phyloP scores from a whole-genome alignment of 2,888 invertebrate species.

The Dicyrtoma fusca region DNA sequence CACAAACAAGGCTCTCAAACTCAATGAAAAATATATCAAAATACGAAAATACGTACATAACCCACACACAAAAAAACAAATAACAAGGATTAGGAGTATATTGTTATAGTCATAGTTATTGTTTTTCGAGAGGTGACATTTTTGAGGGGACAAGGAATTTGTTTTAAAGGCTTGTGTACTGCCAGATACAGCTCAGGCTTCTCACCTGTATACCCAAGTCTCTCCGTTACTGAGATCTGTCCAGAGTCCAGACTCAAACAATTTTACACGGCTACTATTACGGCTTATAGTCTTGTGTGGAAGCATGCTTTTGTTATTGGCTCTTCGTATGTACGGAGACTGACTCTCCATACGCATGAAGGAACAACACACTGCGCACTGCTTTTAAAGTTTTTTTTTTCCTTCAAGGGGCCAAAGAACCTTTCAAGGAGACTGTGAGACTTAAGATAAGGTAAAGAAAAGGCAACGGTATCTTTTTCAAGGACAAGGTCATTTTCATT shows the following conservation, averaged over 20 bases:
- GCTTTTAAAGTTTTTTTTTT: conserved; percentile 23
- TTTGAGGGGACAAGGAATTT: too few species aligned
- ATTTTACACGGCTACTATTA: too few species aligned
- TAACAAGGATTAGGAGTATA: background rate
- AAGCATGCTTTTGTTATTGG: background rate
- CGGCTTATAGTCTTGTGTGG: background rate
- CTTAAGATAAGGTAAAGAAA: conserved; percentile 8
- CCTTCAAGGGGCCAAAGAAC: conserved; percentile 33
- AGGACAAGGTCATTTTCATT: conserved; percentile 43
- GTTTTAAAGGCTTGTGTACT: too few species aligned
- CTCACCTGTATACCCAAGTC: too few species aligned
- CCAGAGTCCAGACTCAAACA: too few species aligned
- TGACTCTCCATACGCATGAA: background rate
- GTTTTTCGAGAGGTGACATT: too few species aligned
- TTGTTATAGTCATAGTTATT: background rate
- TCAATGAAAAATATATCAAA: too few species aligned
- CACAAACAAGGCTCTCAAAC: too few species aligned
- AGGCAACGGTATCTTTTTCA: conserved; percentile 45
- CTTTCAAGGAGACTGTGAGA: conserved; percentile 29
- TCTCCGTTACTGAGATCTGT: too few species aligned
- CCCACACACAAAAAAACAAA: background rate
- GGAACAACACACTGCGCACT: too few species aligned
- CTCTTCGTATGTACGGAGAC: background rate
- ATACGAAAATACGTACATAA: background rate
- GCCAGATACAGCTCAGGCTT: too few species aligned